phyloP scores from a whole-genome alignment of 2,888 invertebrate genomes.

The Caenorhabditis panamensis region DNA sequence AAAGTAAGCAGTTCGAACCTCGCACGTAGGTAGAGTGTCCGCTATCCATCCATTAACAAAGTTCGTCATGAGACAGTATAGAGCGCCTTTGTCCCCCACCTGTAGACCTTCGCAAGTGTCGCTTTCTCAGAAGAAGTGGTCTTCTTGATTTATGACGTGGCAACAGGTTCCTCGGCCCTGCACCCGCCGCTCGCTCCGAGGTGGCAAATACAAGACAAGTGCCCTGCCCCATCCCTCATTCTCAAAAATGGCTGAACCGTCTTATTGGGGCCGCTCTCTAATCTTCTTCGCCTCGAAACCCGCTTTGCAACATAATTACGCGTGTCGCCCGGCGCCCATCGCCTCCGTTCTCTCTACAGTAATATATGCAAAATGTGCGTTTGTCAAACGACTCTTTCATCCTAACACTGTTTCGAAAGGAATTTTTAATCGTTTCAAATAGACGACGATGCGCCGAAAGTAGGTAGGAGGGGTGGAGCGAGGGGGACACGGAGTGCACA shows the following conservation, averaged over 20 bases:
- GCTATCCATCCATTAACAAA: constrained; percentile 1
- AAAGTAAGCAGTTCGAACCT: constrained; percentile 8
- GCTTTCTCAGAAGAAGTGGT: constrained; percentile 42
- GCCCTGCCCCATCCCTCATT: not conserved
- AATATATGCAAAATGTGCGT: constrained; percentile 54
- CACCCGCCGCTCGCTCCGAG: constrained; percentile 8
- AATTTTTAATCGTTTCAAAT: constrained; percentile 58
- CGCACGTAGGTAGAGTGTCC: not conserved
- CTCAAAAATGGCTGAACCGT: constrained; percentile 44
- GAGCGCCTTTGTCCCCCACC: not conserved
- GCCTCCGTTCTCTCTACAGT: constrained; percentile 22
- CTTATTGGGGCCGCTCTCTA: constrained; percentile 37
- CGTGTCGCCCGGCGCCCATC: constrained; percentile 11
- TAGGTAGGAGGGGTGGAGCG: constrained; percentile 4
- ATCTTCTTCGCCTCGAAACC: constrained; percentile 35
- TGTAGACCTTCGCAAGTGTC: constrained; percentile 36
- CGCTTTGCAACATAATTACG: constrained; percentile 61
- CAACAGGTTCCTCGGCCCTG: constrained; percentile 22
- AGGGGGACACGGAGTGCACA: constrained; percentile 12
- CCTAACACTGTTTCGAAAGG: not conserved
- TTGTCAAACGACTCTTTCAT: not conserved
- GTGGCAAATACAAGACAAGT: constrained; percentile 20
- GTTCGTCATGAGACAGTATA: not conserved
- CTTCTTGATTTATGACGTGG: constrained; percentile 51
- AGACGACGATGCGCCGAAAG: constrained; percentile 5